These are phyloP conservation scores for Medauroidea extradentata DNA, from an alignment of 1,140 invertebrate species.

Conservation along the genomic window DNA sequence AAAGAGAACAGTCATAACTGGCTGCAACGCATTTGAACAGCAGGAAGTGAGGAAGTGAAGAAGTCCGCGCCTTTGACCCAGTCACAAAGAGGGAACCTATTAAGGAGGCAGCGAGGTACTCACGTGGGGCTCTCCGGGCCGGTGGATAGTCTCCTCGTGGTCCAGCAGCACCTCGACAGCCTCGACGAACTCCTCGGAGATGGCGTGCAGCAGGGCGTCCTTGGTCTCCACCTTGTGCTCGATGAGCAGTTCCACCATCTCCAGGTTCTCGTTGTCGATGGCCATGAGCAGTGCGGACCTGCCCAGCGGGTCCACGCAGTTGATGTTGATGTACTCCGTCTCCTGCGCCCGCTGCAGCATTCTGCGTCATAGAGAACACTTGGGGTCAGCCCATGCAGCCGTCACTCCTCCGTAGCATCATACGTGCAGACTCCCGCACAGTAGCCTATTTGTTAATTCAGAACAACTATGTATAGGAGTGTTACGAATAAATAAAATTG, in stretches of 20 bases:
- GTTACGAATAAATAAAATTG: no score
- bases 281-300: constrained; percentile 89
- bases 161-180: constrained; percentile 93
- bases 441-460: no score
- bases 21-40: no score
- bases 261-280: constrained; percentile 98
- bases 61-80: no score
- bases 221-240: constrained; percentile 84
- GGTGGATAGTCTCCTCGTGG: constrained; percentile 80
- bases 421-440: no score
- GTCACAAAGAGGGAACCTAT: no score
- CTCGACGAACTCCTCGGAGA: constrained; percentile 97
- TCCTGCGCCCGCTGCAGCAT: constrained; percentile 74
- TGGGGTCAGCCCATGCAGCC: no score
- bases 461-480: no score
- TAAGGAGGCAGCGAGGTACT: constrained; percentile 41
- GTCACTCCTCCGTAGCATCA: no score
- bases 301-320: constrained; percentile 95
- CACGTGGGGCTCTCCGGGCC: constrained; percentile 76
- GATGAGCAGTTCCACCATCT: constrained; percentile 96
- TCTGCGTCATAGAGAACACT: no score
- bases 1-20: no score
- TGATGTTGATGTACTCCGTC: constrained; percentile 85
- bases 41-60: no score
- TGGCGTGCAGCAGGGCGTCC: constrained; percentile 93